phyloP scores from a whole-genome alignment of 1,140 invertebrate genomes.

The Papilio machaon region DNA sequence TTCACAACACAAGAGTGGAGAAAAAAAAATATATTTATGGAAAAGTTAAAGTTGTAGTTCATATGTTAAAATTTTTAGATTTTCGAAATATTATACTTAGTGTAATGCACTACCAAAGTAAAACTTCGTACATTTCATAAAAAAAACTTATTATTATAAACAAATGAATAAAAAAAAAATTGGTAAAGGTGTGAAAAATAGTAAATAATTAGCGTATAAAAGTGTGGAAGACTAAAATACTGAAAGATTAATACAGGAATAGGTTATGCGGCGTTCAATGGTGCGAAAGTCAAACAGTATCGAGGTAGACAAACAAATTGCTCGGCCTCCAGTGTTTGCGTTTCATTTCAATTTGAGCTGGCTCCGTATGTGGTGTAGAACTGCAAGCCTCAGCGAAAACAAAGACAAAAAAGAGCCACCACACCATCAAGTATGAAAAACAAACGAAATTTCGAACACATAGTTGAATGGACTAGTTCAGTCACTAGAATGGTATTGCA shows the following conservation, averaged over 20 bases:
- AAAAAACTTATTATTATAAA: neutral
- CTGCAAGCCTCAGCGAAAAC: constrained; percentile 6
- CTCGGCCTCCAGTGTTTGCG: constrained; percentile 25
- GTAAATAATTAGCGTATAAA: neutral
- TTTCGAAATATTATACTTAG: too few relatives aligned
- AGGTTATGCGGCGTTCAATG: neutral
- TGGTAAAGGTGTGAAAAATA: neutral
- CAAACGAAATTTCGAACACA: neutral
- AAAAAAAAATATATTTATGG: neutral
- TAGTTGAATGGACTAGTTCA: neutral
- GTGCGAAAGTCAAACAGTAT: constrained; percentile 31
- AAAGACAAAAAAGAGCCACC: neutral
- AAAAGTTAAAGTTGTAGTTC: neutral
- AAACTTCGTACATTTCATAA: too few relatives aligned
- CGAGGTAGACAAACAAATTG: constrained; percentile 27
- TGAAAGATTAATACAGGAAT: neutral
- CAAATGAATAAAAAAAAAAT: neutral
- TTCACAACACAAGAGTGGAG: neutral
- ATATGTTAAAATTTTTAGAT: too few relatives aligned
- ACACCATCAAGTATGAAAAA: neutral
- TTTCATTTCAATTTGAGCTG: constrained; percentile 30
- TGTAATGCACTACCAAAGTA: too few relatives aligned
- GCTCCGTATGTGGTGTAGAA: neutral
- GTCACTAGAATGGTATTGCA: neutral
- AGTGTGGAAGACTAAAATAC: neutral